Percentiles rank a stretch among this genome's conserved stretches.
Conservation (phyloP, 2,797 vertebrate genomes). For the Morelia viridis region DNA sequence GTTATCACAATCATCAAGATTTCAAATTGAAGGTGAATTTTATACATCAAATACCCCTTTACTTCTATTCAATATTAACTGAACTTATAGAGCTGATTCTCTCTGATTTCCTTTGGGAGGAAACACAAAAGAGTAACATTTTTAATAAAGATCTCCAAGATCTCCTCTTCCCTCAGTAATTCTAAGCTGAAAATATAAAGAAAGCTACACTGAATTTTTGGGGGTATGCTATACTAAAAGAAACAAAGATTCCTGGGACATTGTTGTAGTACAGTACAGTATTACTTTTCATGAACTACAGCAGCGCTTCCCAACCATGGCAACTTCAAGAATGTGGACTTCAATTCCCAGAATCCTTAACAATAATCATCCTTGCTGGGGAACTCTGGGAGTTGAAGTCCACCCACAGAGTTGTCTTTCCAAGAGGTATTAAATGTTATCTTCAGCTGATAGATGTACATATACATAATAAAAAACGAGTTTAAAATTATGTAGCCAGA, state of each 20-base stretch:
- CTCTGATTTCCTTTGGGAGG: neutral
- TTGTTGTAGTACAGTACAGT: neutral
- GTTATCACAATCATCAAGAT: constrained; percentile 42
- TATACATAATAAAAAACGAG: neutral
- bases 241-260: neutral
- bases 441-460: neutral
- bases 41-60: neutral
- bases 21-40: constrained; percentile 39
- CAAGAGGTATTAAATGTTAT: neutral
- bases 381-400: neutral
- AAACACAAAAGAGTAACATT: neutral
- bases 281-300: neutral
- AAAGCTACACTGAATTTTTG: neutral
- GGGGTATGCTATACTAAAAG: neutral
- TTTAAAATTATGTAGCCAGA: neutral
- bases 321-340: neutral
- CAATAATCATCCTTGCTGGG: neutral
- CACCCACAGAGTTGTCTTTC: neutral
- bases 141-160: neutral
- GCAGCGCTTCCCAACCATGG: neutral
- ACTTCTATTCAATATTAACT: neutral
- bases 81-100: neutral
- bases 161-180: neutral
- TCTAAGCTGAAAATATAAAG: neutral
- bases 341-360: neutral